Base-by-base conservation (phyloP, 2,888 invertebrate species). In the Drepana falcataria region DNA sequence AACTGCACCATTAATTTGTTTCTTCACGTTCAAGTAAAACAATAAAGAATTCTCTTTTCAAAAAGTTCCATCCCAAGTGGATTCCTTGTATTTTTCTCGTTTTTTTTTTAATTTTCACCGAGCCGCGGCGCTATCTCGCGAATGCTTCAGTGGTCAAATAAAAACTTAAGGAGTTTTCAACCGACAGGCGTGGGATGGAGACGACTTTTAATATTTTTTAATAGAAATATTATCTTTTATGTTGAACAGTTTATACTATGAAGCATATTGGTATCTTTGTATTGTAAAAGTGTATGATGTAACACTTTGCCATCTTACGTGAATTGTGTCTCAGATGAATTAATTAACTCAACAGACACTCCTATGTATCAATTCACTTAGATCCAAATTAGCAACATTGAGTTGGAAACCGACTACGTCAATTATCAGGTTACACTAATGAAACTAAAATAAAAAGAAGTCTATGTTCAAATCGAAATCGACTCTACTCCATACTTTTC, bases 101-200 rank as follows among this genome's bases (percentile, higher is more conserved):
- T 75, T 75, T 84, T 84, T 84, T 85, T 89, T 89, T 85, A 88
- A 90, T 88, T 90, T 90, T 84, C 87, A 83, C 83, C 86, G 81
- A 78, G 71, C 73, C 77, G 74, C 87, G 79, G 78, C 83, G 91
- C 87, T 91, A 91, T 91, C 91, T 90, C 73, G 82, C 82, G 86
- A 88, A 91, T 87, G 91, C 91, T 91, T 90, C 91, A 91, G 90
- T 88, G 91, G 91, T 90, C 91, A 90, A 90, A 91, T 90, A 90
- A 90, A 90, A 91, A 90, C 89, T 89, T 88, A 83, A 87, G 81
- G 85, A 89, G 87, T 85, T 87, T 73, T 83, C 80, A 77, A 75
- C 63, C 85, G 85, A 73, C 73, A 83, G 34, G 54, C 68, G 5
- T 41, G 37, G 0, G 5, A 51, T 67, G 52, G 78, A 76, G 76